These are phyloP conservation scores for Luehdorfia chinensis DNA, from an alignment of 1,140 invertebrate species.

Conservation along the genomic window DNA sequence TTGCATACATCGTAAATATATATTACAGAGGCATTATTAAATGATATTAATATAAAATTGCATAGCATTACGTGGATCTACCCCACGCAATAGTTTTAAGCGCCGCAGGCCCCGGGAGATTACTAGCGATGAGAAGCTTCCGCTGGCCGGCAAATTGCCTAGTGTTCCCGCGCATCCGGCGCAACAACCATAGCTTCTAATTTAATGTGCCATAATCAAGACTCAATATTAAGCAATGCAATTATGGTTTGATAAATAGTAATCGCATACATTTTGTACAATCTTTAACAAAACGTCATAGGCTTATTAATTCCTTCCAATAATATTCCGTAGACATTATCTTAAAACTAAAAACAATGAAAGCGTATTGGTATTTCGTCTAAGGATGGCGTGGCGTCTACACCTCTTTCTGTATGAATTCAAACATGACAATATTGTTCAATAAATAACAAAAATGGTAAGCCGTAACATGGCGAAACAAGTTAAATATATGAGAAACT, in stretches of 20 bases:
- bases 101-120: conserved; percentile 34
- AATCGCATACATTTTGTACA: background rate
- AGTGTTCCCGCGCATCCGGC: conserved; percentile 28
- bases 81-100: conserved; percentile 15
- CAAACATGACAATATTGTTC: no score
- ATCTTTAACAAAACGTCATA: no score
- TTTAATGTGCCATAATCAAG: conserved; percentile 2
- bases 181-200: conserved; percentile 2
- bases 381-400: no score
- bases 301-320: no score
- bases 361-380: no score
- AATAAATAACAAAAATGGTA: no score
- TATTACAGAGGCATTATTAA: background rate
- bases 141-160: conserved; percentile 42
- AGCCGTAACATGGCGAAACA: no score
- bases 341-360: no score
- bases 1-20: no score
- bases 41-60: conserved; percentile 7
- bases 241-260: conserved; percentile 6
- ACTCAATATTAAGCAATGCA: conserved; percentile 3
- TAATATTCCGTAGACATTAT: no score
- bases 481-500: no score
- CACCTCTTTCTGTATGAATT: no score
- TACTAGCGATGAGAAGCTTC: conserved; percentile 39
- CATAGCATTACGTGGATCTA: conserved; percentile 20